A percentile compares a stretch with the other conserved stretches of the same genome.
These are phyloP conservation scores for Cyclura pinguis DNA, from an alignment of 2,797 vertebrate species.

Conservation along the genomic window DNA sequence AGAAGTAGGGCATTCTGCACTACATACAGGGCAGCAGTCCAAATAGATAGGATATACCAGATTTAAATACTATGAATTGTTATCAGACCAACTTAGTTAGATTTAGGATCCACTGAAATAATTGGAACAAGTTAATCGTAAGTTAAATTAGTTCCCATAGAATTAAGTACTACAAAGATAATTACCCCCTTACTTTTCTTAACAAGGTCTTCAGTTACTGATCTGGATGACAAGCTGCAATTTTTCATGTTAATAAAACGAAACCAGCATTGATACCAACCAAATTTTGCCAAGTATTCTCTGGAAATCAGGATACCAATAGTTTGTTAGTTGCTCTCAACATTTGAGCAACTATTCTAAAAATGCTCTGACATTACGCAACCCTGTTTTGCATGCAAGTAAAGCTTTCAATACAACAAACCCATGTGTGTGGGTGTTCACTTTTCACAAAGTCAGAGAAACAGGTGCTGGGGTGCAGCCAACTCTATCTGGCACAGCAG, in stretches of 20 bases:
- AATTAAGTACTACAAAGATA: background rate
- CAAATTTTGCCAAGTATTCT: background rate
- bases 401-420: background rate
- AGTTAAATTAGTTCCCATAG: background rate
- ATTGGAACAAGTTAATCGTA: background rate
- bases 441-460: conserved; percentile 1
- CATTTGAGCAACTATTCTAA: background rate
- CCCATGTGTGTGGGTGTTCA: background rate
- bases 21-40: background rate
- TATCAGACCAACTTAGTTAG: background rate
- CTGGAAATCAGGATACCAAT: background rate
- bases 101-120: background rate
- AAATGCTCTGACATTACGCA: background rate
- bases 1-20: background rate
- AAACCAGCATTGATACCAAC: background rate
- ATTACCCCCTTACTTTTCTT: conserved; percentile 22
- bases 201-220: conserved; percentile 40
- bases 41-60: background rate
- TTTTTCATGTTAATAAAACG: conserved; percentile 19
- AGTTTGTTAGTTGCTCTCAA: background rate
- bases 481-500: background rate
- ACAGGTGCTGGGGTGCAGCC: conserved; percentile 25
- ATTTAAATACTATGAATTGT: background rate
- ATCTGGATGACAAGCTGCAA: conserved; percentile 33
- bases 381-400: conserved; percentile 23